Evolutionary conservation across 1,140 invertebrate genomes (phyloP).

Genomic region (Elymnias hypermnestra): DNA sequence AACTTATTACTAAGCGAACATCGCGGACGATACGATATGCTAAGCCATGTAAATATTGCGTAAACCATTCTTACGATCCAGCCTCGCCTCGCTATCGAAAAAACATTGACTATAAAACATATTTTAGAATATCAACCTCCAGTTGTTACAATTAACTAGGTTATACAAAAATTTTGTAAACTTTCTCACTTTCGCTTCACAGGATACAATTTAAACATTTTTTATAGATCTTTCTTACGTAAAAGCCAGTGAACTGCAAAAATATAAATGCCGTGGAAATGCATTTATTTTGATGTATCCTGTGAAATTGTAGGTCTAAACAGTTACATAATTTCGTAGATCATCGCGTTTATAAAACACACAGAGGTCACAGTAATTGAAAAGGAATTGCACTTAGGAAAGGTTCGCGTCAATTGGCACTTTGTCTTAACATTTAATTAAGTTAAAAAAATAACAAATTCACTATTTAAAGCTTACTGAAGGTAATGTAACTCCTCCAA

Average conservation of each 20-base stretch:
- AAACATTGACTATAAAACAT: constrained; percentile 32
- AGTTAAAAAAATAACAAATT: constrained; percentile 19
- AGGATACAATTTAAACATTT: constrained; percentile 38
- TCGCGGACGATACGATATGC: constrained; percentile 15
- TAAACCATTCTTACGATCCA: constrained; percentile 5
- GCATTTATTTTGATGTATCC: constrained; percentile 13
- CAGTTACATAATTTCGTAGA: too few species aligned
- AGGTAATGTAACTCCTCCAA: constrained; percentile 2
- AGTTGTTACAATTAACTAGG: constrained; percentile 18
- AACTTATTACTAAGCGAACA: constrained; percentile 21
- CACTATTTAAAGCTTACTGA: constrained; percentile 11
- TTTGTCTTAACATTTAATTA: constrained; percentile 50
- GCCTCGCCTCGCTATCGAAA: constrained; percentile 14
- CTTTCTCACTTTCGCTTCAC: constrained; percentile 40
- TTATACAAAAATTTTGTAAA: constrained; percentile 40
- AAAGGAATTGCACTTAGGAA: constrained; percentile 65
- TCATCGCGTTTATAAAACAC: constrained; percentile 25
- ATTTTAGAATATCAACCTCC: constrained; percentile 5
- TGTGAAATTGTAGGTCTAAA: constrained; percentile 10
- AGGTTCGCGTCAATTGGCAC: constrained; percentile 64
- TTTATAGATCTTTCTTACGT: neutral
- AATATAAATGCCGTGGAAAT: neutral
- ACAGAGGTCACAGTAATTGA: constrained; percentile 53
- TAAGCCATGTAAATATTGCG: constrained; percentile 23
- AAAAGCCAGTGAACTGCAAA: neutral